Percentiles rank a stretch among this genome's conserved stretches.
These are phyloP conservation scores for Chrysolina haemoptera DNA, from an alignment of 2,888 invertebrate species.

Conservation along the genomic window DNA sequence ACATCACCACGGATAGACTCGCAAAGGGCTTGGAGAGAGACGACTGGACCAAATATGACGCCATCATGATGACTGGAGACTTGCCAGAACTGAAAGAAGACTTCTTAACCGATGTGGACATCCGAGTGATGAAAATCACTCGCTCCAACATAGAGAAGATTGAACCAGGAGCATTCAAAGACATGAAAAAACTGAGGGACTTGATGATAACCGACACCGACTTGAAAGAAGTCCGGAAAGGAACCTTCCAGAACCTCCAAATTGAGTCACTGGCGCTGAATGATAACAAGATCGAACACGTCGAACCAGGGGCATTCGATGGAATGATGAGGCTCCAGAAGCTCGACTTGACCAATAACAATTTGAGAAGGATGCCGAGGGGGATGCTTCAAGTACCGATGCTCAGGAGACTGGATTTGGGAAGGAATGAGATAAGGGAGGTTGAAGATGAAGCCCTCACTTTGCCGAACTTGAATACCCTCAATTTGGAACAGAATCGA, in stretches of 20 bases:
- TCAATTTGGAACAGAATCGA: background rate
- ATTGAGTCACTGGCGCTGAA: conserved; percentile 16
- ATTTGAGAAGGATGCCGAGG: conserved; percentile 24
- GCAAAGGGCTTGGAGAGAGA: background rate
- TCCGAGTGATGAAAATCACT: background rate
- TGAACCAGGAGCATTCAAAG: conserved; percentile 20
- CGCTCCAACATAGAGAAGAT: background rate
- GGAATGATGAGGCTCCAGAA: conserved; percentile 11
- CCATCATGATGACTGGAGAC: background rate
- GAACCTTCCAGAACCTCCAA: conserved; percentile 24
- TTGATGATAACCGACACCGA: conserved; percentile 24
- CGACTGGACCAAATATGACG: background rate
- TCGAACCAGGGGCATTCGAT: conserved; percentile 31
- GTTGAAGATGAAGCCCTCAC: background rate
- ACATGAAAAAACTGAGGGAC: background rate
- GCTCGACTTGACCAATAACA: conserved; percentile 30
- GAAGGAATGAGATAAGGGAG: background rate
- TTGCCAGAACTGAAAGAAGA: background rate
- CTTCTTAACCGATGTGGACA: background rate
- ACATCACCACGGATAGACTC: background rate
- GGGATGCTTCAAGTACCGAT: conserved; percentile 16
- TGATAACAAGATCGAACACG: conserved; percentile 29
- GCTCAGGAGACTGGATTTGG: background rate
- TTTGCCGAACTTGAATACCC: background rate
- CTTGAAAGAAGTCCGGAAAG: conserved; percentile 18